Evolutionary conservation across 1,140 invertebrate genomes (phyloP), one percentile per base, ranked within the genome.

Genomic region (Drosophila sucinea): DNA sequence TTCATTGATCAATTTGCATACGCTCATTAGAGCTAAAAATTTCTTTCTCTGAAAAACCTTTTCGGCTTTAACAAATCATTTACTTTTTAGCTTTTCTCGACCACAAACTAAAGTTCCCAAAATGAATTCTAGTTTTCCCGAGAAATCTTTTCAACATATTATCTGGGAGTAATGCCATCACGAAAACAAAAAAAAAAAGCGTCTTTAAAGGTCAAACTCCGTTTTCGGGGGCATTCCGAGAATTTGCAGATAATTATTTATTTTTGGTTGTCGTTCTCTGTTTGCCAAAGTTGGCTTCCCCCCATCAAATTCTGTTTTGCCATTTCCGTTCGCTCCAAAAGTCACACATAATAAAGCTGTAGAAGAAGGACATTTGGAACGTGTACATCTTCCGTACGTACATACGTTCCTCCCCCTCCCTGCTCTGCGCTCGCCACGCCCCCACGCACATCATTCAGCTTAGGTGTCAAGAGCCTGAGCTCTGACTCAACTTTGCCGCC

Each of bases 271-370:
- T 8, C 17, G n/a, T 58, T 8, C 23, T 11, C 33, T 38, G 25
- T 51, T 51, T 51, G 44, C 44, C 5, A 61, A 47, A 56, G 47
- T 41, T 29, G 11, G 27, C 11, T 3, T 4, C 8, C 32, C 27
- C 10, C 8, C 41, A 44, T 40, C 32, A 58, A 38, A 33, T 33
- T 40, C 44, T 51, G 17, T 33, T 58, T 44, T 62, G 30, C 62
- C 61, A 32, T 33, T 74, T 82, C 64, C 56, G 32, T 67, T 62
- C 55, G 51, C 75, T 77, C 58, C 32, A 44, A 33, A 66, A n/a
- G 32, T 70, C 44, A 60, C 64, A 44, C 55, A 56, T 79, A 82
- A 84, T 83, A 71, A 76, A 84, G 76, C 63, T 51, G 68, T 69
- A 67, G 73, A 64, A 67, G 73, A 67, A 62, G 56, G 61, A 73